Evolutionary conservation across 2,797 vertebrate genomes (phyloP), one percentile per base, ranked within the genome.

Genomic region (Sebastes melanostomus): DNA sequence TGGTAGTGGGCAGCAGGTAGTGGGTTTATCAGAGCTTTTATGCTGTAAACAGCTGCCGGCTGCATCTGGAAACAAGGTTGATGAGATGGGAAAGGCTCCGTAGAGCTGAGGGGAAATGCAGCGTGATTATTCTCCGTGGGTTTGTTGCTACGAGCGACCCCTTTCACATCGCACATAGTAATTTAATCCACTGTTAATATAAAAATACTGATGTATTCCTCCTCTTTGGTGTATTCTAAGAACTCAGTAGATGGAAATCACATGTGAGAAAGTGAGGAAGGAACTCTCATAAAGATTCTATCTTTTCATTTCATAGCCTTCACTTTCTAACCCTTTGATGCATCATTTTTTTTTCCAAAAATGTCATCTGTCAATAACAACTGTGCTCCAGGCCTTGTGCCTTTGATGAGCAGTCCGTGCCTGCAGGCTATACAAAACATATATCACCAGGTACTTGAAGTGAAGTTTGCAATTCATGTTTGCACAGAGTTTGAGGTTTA

Each of bases 351-450:
- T 67, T 58, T 32, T 34, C 14, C n/a, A 52, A 72, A 88, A 86
- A 88, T 75, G 84, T 78, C 81, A 88, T 86, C 81, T 82, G 77
- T 91, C 88, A 90, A 86, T 91, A 91, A 75, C 58, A 84, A 72
- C 84, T 78, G 30, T 12, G 85, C 86, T 91, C 72, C 29, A 78
- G 87, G 91, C 72, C 72, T 25, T 66, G 59, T 80, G 68, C 46
- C 78, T 81, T 81, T 92, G 87, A 91, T 87, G 87, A 88, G 81
- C 76, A 72, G 71, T 27, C 66, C 2, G 34, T 75, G 84, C 87
- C 88, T 71, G 70, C 81, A 77, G 91, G 89, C 86, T 77, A 86
- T 61, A 71, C 73, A 77, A 82, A 80, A 85, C 78, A 85, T 67
- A 84, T 36, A 87, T 86, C 75, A 67, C 56, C 83, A 76, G 74